Conservation (phyloP, 2,797 vertebrate genomes). For the Pantherophis alleghaniensis region DNA sequence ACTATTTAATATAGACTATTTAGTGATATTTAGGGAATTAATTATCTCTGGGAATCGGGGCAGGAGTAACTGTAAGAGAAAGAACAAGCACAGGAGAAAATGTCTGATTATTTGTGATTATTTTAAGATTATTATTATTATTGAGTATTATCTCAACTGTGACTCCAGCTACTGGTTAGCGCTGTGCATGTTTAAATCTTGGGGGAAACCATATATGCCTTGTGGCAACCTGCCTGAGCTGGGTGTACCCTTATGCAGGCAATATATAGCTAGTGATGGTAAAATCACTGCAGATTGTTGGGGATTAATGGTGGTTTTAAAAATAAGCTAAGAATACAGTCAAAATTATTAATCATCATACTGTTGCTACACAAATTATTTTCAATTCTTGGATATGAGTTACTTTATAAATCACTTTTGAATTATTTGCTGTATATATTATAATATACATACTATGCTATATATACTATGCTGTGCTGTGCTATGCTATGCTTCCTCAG, state of each 20-base stretch:
- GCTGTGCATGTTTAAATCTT: neutral
- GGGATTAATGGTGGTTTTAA: neutral
- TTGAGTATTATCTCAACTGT: neutral
- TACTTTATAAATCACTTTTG: neutral
- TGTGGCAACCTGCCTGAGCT: neutral
- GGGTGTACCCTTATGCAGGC: neutral
- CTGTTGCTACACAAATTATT: neutral
- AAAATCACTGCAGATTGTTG: neutral
- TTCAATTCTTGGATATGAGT: neutral
- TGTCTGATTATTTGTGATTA: neutral
- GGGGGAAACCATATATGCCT: neutral
- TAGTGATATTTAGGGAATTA: neutral
- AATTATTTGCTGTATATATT: neutral
- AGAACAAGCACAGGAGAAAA: neutral
- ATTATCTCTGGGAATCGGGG: neutral
- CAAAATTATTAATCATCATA: neutral
- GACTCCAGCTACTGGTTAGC: neutral
- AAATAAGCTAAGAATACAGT: neutral
- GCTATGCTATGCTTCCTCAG: neutral
- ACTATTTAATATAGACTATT: neutral
- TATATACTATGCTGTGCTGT: too few species aligned
- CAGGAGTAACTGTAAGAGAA: neutral
- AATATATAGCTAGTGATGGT: neutral
- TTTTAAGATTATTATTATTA: neutral
- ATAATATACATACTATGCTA: too few species aligned